These are phyloP conservation scores for Zoanthus sansibaricus DNA, from an alignment of 92 coral and sea anemone genomes.

Conservation along the genomic window DNA sequence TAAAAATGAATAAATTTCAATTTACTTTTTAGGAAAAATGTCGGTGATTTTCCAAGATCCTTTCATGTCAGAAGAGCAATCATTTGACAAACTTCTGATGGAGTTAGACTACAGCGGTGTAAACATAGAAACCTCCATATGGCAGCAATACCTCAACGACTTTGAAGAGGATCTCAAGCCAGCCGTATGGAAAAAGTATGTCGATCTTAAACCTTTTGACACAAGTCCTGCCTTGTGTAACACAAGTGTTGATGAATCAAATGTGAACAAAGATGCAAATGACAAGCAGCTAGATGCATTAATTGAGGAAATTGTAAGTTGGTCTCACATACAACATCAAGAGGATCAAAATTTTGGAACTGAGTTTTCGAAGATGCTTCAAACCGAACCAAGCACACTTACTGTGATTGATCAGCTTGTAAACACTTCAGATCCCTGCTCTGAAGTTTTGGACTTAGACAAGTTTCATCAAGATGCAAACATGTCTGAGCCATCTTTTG, in stretches of 20 bases:
- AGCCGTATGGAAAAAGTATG: conserved; percentile 43
- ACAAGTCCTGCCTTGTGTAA: background rate
- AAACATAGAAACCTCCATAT: conserved; percentile 38
- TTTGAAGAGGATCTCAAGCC: conserved; percentile 43
- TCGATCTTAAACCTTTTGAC: conserved; percentile 16
- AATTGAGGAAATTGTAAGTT: conserved; percentile 27
- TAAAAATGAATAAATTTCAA: too few species aligned
- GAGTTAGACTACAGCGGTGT: conserved; percentile 31
- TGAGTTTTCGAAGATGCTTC: background rate
- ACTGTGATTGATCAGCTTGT: conserved; percentile 33
- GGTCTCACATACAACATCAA: background rate
- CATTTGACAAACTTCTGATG: conserved; percentile 35
- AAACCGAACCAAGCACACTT: conserved; percentile 26
- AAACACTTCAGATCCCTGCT: conserved; percentile 14
- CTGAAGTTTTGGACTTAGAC: background rate
- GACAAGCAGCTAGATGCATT: conserved; percentile 36
- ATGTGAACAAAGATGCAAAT: background rate
- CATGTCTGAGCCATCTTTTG: background rate
- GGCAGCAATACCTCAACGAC: conserved; percentile 43
- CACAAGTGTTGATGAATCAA: background rate
- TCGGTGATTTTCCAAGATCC: conserved; percentile 47
- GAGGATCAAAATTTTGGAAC: background rate
- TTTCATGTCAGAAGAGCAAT: conserved; percentile 32
- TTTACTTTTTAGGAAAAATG: conserved; percentile 19
- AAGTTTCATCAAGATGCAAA: background rate